A percentile compares a stretch with the other conserved stretches of the same genome.
These are phyloP conservation scores for Lagorchestes hirsutus DNA, from an alignment of 2,797 vertebrate genomes.

Conservation along the genomic window DNA sequence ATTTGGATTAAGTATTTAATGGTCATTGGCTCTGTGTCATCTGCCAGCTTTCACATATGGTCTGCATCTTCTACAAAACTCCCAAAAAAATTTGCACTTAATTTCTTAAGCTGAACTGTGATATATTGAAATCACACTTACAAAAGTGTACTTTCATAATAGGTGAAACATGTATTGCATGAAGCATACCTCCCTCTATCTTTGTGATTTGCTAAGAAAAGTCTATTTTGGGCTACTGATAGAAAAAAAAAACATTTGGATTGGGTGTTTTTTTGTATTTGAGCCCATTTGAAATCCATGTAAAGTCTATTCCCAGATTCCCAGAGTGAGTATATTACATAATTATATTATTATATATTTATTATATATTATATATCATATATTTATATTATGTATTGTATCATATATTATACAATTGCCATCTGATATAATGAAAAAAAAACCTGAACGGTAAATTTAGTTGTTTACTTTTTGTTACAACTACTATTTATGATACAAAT, in stretches of 20 bases:
- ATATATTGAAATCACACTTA: background rate
- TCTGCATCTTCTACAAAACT: background rate
- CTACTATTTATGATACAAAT: background rate
- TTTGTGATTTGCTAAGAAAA: constrained; percentile 9
- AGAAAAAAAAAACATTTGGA: background rate
- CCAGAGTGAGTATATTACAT: background rate
- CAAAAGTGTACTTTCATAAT: background rate
- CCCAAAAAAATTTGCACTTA: background rate
- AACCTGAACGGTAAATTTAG: background rate
- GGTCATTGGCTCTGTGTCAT: background rate
- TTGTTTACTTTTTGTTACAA: background rate
- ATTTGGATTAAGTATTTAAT: background rate
- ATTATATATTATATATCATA: background rate
- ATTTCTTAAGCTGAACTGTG: background rate
- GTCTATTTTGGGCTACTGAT: background rate
- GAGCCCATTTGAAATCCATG: background rate
- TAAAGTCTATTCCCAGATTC: background rate
- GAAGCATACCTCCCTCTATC: background rate
- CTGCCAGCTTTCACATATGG: background rate
- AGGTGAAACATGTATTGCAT: background rate
- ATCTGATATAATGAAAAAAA: background rate
- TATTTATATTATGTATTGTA: no score
- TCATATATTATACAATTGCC: no score
- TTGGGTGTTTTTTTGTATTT: background rate
- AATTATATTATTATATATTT: background rate